Conservation (phyloP, 2,888 invertebrate species). For the Tethea ocularis region DNA sequence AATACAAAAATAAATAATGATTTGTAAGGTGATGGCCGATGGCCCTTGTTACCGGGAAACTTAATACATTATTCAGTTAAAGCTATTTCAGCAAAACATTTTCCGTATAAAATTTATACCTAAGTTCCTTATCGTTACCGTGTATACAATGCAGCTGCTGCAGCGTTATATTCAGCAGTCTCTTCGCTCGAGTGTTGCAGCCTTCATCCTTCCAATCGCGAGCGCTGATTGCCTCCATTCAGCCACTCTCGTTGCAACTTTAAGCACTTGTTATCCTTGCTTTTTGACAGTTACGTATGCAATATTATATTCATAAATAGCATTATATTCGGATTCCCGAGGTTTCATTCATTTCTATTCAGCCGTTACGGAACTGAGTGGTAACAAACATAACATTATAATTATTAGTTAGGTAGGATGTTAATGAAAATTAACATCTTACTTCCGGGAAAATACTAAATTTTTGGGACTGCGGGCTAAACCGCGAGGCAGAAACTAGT, state of each 20-base stretch:
- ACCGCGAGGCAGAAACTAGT: not conserved
- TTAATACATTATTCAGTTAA: not conserved
- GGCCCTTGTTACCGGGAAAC: not conserved
- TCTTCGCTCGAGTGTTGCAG: slow-evolving; percentile 13
- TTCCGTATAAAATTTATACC: slow-evolving; percentile 1
- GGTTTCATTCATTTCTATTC: no score
- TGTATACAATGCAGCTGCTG: slow-evolving; percentile 4
- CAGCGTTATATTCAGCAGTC: slow-evolving; percentile 12
- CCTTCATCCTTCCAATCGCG: slow-evolving; percentile 34
- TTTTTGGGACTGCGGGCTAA: no score
- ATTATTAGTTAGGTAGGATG: no score
- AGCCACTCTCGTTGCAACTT: slow-evolving; percentile 32
- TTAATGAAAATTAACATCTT: no score
- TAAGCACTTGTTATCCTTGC: slow-evolving; percentile 37
- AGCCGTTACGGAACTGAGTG: no score
- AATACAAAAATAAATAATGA: not conserved
- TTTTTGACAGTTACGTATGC: slow-evolving; percentile 22
- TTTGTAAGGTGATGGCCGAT: not conserved
- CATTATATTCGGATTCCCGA: no score
- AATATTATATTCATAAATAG: slow-evolving; percentile 1
- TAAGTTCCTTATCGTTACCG: slow-evolving; percentile 3
- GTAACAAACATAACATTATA: no score
- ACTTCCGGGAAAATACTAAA: no score
- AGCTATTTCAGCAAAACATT: not conserved
- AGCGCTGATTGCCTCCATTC: slow-evolving; percentile 60